These are phyloP conservation scores for Amblyjoppa proteus DNA, from an alignment of 2,888 invertebrate genomes.

Conservation along the genomic window DNA sequence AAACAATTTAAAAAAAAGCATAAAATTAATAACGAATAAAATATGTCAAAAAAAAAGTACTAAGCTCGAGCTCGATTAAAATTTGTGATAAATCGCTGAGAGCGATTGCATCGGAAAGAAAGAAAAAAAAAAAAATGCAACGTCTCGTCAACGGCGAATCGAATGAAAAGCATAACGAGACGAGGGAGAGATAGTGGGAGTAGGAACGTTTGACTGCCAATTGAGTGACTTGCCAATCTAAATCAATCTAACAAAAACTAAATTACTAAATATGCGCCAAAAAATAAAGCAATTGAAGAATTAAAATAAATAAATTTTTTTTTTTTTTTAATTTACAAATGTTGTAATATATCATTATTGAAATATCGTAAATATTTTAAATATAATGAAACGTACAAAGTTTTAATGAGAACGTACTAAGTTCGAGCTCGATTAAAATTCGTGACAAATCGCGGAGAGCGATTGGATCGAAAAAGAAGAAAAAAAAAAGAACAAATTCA, in stretches of 20 bases:
- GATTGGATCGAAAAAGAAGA: not conserved
- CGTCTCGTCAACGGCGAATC: not conserved
- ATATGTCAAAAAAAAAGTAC: too few relatives aligned
- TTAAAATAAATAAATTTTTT: too few relatives aligned
- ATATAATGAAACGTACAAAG: not conserved
- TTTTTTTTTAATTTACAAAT: too few relatives aligned
- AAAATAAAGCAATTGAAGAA: too few relatives aligned
- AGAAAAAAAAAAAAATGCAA: not conserved
- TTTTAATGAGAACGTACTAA: not conserved
- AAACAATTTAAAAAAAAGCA: too few relatives aligned
- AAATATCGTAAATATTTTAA: too few relatives aligned
- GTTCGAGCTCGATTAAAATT: not conserved
- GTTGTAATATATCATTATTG: too few relatives aligned
- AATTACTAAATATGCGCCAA: too few relatives aligned
- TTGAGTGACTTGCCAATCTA: not conserved
- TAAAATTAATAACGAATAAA: too few relatives aligned
- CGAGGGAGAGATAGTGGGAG: conserved; percentile 50
- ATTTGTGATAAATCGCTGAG: not conserved
- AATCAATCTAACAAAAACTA: too few relatives aligned
- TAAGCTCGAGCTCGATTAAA: not conserved
- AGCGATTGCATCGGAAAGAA: not conserved
- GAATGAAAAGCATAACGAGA: conserved; percentile 7
- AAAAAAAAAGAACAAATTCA: not conserved
- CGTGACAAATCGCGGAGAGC: not conserved
- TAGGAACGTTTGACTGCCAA: conserved; percentile 38